Conservation (phyloP, 1,140 invertebrate genomes). For the Colletes gigas region DNA sequence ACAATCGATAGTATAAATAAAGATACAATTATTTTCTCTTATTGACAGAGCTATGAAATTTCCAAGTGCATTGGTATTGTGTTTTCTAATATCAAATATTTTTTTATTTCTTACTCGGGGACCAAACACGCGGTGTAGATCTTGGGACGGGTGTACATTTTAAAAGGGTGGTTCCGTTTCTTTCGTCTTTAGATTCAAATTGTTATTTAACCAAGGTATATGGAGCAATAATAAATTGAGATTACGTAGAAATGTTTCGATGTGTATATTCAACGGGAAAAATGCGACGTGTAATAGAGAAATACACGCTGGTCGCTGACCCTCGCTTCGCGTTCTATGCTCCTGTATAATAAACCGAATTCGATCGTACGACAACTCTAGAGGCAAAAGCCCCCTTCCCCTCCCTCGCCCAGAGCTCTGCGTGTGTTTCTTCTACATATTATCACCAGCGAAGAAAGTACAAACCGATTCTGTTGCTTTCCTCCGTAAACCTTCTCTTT, state of each 20-base stretch:
- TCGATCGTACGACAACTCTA: conserved; percentile 72
- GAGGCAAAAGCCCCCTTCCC: conserved; percentile 36
- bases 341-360: conserved; percentile 81
- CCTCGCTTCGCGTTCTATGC: conserved; percentile 68
- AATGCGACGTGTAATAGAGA: conserved; percentile 67
- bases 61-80: too few species aligned
- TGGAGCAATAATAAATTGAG: too few species aligned
- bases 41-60: too few species aligned
- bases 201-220: too few species aligned
- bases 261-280: not conserved
- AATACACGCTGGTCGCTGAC: conserved; percentile 77
- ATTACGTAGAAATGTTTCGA: too few species aligned
- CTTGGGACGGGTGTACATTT: not conserved
- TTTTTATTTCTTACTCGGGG: too few species aligned
- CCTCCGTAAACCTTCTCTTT: not conserved
- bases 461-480: not conserved
- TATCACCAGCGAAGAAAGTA: conserved; percentile 37
- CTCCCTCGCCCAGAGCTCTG: conserved; percentile 51
- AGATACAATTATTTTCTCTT: too few species aligned
- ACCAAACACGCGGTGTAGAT: too few species aligned
- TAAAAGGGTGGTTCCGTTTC: too few species aligned
- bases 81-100: too few species aligned
- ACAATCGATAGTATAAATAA: too few species aligned
- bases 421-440: conserved; percentile 32
- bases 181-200: too few species aligned